Conservation (phyloP, 2,113 vertebrate species). For the Puma concolor region DNA sequence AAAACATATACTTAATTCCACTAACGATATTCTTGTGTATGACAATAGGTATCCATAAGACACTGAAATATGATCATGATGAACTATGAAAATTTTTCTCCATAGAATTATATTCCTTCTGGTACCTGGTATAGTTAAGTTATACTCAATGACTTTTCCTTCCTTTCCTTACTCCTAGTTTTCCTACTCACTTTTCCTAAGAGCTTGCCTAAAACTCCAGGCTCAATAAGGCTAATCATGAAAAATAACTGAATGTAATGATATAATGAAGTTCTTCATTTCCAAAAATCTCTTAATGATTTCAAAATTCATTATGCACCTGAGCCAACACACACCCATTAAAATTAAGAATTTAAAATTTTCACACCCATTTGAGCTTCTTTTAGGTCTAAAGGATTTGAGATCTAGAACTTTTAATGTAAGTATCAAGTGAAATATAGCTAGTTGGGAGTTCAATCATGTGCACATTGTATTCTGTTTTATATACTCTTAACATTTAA, state of each 20-base stretch:
- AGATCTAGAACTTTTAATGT: not conserved
- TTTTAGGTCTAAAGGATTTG: constrained; percentile 5
- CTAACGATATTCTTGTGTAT: not conserved
- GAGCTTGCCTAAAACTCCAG: constrained; percentile 13
- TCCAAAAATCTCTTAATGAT: constrained; percentile 9
- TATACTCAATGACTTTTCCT: not conserved
- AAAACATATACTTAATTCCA: not conserved
- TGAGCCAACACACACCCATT: not conserved
- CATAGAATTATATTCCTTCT: not conserved
- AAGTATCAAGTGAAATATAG: constrained; percentile 15
- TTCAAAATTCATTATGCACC: not conserved
- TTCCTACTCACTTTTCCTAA: not conserved
- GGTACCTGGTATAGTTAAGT: not conserved
- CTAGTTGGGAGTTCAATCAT: not conserved
- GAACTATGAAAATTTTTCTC: constrained; percentile 8
- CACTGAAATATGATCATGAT: constrained; percentile 15
- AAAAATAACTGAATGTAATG: constrained; percentile 33
- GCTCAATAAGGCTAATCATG: constrained; percentile 10
- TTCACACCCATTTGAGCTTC: not conserved
- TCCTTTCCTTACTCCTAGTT: not conserved
- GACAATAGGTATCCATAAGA: not conserved
- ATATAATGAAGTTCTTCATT: constrained; percentile 43
- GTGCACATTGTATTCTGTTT: constrained; percentile 3
- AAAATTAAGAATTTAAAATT: constrained; percentile 33
- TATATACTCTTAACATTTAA: constrained; percentile 54